phyloP scores from a whole-genome alignment of 2,113 vertebrate species.

The Halcyon senegalensis region DNA sequence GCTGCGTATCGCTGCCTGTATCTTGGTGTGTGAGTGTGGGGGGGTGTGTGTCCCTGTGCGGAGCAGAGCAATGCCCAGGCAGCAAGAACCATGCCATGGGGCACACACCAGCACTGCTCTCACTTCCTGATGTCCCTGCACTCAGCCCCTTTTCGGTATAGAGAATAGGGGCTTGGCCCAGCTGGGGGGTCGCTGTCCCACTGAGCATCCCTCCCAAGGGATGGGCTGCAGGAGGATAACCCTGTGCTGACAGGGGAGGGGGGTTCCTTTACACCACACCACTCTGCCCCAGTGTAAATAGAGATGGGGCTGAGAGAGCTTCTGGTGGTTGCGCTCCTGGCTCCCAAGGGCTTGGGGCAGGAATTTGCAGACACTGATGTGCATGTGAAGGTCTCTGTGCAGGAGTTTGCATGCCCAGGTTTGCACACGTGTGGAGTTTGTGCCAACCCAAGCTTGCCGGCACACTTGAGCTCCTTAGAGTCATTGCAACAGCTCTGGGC shows the following conservation, averaged over 20 bases:
- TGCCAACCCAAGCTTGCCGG: background rate
- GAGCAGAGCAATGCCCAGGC: accelerated
- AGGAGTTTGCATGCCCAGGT: background rate
- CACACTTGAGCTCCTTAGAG: background rate
- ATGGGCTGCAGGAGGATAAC: background rate
- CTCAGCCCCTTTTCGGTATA: accelerated
- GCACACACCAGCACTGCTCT: accelerated
- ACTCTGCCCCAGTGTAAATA: accelerated
- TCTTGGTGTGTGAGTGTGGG: background rate
- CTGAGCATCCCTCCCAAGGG: background rate
- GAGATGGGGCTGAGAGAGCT: background rate
- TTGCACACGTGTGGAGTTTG: too few species aligned
- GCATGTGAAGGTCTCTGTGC: accelerated
- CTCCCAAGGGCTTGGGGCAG: background rate
- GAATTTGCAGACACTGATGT: background rate
- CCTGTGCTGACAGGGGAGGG: background rate
- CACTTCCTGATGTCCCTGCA: accelerated
- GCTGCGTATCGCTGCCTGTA: background rate
- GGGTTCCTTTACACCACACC: background rate
- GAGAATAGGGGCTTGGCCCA: background rate
- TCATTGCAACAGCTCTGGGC: accelerated
- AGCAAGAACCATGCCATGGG: background rate
- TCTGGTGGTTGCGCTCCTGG: accelerated
- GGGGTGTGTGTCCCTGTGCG: background rate
- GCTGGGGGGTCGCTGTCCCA: background rate